Conservation (phyloP, 2,797 vertebrate genomes). For the Gallinago stenura region DNA sequence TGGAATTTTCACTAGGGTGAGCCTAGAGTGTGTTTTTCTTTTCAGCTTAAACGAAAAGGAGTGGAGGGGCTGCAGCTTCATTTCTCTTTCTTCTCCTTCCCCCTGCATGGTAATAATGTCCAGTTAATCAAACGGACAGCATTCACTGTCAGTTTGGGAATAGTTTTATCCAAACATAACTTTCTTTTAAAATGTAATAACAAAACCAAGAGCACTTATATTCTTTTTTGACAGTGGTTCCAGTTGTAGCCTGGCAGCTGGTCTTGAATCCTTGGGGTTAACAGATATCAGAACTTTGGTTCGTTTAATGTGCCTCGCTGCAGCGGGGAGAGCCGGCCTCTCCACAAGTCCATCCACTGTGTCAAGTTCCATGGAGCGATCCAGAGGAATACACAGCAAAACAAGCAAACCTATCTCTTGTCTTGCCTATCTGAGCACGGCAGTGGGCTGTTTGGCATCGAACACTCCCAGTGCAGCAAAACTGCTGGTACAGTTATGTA, state of each 20-base stretch:
- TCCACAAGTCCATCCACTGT: conserved; percentile 85
- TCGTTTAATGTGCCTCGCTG: conserved; percentile 95
- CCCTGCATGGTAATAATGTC: background rate
- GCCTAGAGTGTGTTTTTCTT: background rate
- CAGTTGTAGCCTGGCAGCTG: conserved; percentile 95
- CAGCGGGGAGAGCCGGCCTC: conserved; percentile 93
- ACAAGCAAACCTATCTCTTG: conserved; percentile 96
- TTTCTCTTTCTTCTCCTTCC: background rate
- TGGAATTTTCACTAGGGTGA: background rate
- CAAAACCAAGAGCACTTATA: background rate
- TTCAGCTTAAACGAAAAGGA: background rate
- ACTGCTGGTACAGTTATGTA: conserved; percentile 95
- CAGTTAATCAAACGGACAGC: background rate
- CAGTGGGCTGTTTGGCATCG: conserved; percentile 95
- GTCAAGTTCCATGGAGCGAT: conserved; percentile 82
- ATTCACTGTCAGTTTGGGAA: background rate
- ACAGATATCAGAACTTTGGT: conserved; percentile 97
- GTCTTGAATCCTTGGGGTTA: conserved; percentile 93
- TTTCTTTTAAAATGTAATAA: background rate
- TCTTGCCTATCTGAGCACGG: conserved; percentile 96
- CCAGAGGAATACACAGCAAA: conserved; percentile 87
- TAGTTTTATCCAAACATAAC: background rate
- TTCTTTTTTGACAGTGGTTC: conserved; percentile 85
- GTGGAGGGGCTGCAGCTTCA: background rate
- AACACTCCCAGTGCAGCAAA: conserved; percentile 95